These are phyloP conservation scores for Myrmophylax atrothorax DNA, from an alignment of 2,113 vertebrate genomes.

Conservation along the genomic window DNA sequence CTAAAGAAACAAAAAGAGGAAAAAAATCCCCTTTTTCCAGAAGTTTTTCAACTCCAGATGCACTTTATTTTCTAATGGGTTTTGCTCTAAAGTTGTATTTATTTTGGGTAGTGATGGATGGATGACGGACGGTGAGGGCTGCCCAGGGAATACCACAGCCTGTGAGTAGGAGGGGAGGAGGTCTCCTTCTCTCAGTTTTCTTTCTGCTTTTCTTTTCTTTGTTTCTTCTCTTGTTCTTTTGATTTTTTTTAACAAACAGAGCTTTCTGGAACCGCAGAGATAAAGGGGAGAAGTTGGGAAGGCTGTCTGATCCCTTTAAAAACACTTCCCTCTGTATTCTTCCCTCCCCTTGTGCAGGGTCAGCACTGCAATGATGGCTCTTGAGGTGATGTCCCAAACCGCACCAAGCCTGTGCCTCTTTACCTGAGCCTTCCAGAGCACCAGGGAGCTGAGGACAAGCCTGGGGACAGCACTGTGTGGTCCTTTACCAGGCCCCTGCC, in stretches of 20 bases:
- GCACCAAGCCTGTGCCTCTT: not conserved
- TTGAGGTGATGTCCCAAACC: not conserved
- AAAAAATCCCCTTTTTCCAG: not conserved
- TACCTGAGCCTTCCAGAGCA: not conserved
- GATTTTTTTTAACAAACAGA: not conserved
- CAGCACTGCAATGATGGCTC: not conserved
- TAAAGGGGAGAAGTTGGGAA: not conserved
- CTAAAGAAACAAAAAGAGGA: constrained; percentile 1
- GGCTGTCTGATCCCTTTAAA: not conserved
- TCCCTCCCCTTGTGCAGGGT: not conserved
- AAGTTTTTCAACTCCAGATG: constrained; percentile 42
- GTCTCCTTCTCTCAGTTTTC: constrained; percentile 3
- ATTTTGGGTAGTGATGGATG: constrained; percentile 17
- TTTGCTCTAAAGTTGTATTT: constrained; percentile 44
- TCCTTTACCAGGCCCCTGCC: not conserved
- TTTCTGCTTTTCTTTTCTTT: not conserved
- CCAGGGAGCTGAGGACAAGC: not conserved
- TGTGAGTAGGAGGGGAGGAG: not conserved
- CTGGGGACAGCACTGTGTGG: not conserved
- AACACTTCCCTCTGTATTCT: not conserved
- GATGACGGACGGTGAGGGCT: constrained; percentile 28
- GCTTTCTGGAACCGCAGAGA: constrained; percentile 9
- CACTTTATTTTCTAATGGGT: constrained; percentile 55
- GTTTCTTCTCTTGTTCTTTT: not conserved
- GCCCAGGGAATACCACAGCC: constrained; percentile 32